Evolutionary conservation across 2,797 vertebrate species (phyloP).

Genomic region (Eidolon dupreanum): DNA sequence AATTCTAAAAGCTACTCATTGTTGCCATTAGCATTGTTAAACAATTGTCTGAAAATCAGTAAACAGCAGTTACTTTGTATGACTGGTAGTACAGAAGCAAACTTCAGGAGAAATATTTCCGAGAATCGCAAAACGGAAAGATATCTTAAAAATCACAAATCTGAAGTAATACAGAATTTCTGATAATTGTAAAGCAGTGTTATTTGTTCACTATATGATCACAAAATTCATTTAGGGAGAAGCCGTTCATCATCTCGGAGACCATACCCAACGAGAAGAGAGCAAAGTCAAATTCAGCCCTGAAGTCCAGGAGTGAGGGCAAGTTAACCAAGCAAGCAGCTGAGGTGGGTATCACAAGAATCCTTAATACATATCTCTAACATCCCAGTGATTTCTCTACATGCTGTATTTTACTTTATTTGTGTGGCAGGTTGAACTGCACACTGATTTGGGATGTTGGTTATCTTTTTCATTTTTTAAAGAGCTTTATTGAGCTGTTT

Average conservation of each 20-base stretch:
- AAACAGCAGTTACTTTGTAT: background rate
- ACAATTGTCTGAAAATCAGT: background rate
- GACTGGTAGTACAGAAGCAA: background rate
- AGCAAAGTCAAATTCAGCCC: background rate
- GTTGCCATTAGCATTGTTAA: background rate
- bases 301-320: background rate
- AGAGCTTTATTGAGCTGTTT: background rate
- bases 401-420: background rate
- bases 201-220: background rate
- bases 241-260: background rate
- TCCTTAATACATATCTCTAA: background rate
- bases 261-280: background rate
- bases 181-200: background rate
- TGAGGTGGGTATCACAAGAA: conserved; percentile 2
- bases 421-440: background rate
- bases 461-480: background rate
- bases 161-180: background rate
- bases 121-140: background rate
- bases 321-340: background rate
- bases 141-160: background rate
- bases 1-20: background rate
- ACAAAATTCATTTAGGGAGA: conserved; percentile 57
- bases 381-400: background rate
- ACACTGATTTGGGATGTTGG: background rate
- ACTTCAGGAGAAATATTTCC: background rate